Conservation (phyloP, 2,797 vertebrate genomes). For the Spinibarbus caldwelli region DNA sequence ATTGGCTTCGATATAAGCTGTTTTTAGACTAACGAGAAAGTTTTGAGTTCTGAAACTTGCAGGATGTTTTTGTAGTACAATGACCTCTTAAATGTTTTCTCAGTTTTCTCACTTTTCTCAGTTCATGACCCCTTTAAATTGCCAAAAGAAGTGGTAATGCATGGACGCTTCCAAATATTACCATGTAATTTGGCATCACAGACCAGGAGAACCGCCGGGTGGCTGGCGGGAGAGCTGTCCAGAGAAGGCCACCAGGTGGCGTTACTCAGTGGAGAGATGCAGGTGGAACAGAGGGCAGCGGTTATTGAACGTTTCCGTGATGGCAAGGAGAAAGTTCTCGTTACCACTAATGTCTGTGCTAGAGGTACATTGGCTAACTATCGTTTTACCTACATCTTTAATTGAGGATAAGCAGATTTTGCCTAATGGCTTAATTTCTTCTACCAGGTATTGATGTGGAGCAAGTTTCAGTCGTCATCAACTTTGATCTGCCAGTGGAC, state of each 20-base stretch:
- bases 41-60: too few relatives aligned
- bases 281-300: conserved; percentile 94
- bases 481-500: conserved; percentile 95
- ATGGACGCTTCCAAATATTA: too few relatives aligned
- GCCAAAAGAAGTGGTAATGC: neutral
- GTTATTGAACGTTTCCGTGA: conserved; percentile 96
- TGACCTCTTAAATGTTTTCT: too few relatives aligned
- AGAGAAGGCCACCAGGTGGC: conserved; percentile 94
- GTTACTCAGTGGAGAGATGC: conserved; percentile 95
- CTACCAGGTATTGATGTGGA: conserved; percentile 91
- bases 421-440: neutral
- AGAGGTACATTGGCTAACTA: conserved; percentile 70
- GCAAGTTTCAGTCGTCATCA: conserved; percentile 97
- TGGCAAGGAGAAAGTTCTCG: conserved; percentile 96
- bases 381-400: neutral
- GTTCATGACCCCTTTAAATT: too few relatives aligned
- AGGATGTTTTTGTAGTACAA: too few relatives aligned
- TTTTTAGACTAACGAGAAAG: too few relatives aligned
- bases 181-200: conserved; percentile 60
- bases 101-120: too few relatives aligned
- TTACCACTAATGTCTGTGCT: conserved; percentile 95
- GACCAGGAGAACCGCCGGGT: conserved; percentile 92
- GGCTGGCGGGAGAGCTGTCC: conserved; percentile 93
- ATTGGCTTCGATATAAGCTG: too few relatives aligned
- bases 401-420: neutral